Conservation (phyloP, 2,888 invertebrate genomes). For the Dendrolimus houi region DNA sequence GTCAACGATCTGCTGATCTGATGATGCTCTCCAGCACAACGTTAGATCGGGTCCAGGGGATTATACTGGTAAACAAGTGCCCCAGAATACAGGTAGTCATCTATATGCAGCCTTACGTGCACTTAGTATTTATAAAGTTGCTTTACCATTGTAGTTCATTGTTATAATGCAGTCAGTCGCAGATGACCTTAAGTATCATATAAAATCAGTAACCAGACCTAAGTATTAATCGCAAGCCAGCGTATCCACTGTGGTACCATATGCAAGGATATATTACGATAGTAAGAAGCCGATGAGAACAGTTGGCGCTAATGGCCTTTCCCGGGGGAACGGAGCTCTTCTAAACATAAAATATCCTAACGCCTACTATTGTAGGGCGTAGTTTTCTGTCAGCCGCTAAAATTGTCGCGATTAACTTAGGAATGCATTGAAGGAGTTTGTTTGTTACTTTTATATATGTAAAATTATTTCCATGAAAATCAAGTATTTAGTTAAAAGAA, state of each 20-base stretch:
- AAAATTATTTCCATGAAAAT: too few species aligned
- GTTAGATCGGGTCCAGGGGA: too few species aligned
- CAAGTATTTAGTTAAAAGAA: too few species aligned
- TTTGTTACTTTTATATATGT: too few species aligned
- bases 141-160: background rate
- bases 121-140: too few species aligned
- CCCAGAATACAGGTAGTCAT: too few species aligned
- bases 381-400: background rate
- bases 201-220: background rate
- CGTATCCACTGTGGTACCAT: constrained; percentile 32
- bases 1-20: too few species aligned
- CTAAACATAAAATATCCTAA: constrained; percentile 18
- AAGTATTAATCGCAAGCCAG: constrained; percentile 37
- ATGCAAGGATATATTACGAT: constrained; percentile 45
- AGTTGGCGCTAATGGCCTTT: constrained; percentile 71
- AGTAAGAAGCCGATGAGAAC: constrained; percentile 47
- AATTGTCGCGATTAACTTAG: background rate
- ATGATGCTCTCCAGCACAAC: too few species aligned
- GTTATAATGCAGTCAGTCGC: background rate
- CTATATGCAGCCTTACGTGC: too few species aligned
- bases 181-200: background rate
- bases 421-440: too few species aligned
- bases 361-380: background rate
- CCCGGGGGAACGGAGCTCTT: constrained; percentile 66
- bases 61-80: too few species aligned